A percentile compares a stretch with the other conserved stretches of the same genome.
Conservation (phyloP, 2,888 invertebrate species). For the Busseola fusca region DNA sequence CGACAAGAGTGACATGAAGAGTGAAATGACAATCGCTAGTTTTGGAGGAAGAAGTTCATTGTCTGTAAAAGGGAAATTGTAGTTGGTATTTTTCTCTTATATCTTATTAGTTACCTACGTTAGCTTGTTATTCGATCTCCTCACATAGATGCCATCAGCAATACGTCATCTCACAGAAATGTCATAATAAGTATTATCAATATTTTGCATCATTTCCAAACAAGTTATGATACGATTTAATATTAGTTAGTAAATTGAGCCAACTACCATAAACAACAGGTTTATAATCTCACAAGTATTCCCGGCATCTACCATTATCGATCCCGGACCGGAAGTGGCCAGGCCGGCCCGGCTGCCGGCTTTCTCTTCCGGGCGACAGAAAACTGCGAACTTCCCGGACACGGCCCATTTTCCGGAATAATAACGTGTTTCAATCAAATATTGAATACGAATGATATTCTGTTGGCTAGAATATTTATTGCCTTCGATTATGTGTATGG, state of each 20-base stretch:
- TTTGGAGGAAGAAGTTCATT: too few species aligned
- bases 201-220: neutral
- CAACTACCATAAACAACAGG: conserved; percentile 39
- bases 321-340: conserved; percentile 44
- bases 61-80: too few species aligned
- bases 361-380: conserved; percentile 53
- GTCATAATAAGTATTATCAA: neutral
- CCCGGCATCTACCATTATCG: conserved; percentile 50
- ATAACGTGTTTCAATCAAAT: conserved; percentile 47
- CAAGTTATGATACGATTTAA: conserved; percentile 8
- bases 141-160: neutral
- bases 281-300: conserved; percentile 50
- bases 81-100: too few species aligned
- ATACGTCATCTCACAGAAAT: neutral
- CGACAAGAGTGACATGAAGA: too few species aligned
- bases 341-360: conserved; percentile 34
- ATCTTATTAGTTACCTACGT: too few species aligned
- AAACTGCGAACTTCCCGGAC: conserved; percentile 53
- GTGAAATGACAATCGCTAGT: too few species aligned
- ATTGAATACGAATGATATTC: conserved; percentile 30
- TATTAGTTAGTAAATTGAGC: conserved; percentile 35
- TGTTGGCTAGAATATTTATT: conserved; percentile 22
- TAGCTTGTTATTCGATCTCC: too few species aligned
- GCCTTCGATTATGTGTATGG: conserved; percentile 29
- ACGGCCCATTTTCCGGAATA: conserved; percentile 46